These are phyloP conservation scores for Tetramorium simillimum DNA, from an alignment of 1,140 invertebrate species.

Conservation along the genomic window DNA sequence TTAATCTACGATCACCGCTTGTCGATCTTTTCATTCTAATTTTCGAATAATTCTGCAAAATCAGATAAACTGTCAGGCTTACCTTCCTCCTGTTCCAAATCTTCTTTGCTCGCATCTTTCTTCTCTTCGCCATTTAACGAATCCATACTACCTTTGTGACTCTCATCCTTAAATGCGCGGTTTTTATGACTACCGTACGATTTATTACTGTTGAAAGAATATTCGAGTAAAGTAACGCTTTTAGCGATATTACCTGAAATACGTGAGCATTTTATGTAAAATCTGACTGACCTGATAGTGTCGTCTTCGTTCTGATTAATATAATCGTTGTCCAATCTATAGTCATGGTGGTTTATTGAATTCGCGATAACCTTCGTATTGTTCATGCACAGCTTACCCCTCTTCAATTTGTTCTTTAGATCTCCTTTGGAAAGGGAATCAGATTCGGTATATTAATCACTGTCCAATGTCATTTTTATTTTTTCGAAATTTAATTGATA, in stretches of 20 bases:
- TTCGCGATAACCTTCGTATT: slow-evolving; percentile 90
- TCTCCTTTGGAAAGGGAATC: slow-evolving; percentile 87
- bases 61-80: slow-evolving; percentile 42
- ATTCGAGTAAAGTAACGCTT: background rate
- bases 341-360: slow-evolving; percentile 91
- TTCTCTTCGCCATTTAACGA: slow-evolving; percentile 94
- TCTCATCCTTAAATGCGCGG: slow-evolving; percentile 94
- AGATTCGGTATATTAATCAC: slow-evolving; percentile 24
- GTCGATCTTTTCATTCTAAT: background rate
- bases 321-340: slow-evolving; percentile 90
- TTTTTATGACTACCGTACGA: slow-evolving; percentile 97
- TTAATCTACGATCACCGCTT: background rate
- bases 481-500: background rate
- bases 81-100: slow-evolving; percentile 91
- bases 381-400: slow-evolving; percentile 90
- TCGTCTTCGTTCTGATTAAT: slow-evolving; percentile 89
- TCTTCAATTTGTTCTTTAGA: slow-evolving; percentile 90
- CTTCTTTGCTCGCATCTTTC: slow-evolving; percentile 96
- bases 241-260: background rate
- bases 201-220: slow-evolving; percentile 90
- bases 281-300: slow-evolving; percentile 82
- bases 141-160: slow-evolving; percentile 94
- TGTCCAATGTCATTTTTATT: background rate
- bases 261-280: background rate
- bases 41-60: background rate